A percentile compares a stretch with the other conserved stretches of the same genome.
Evolutionary conservation across 2,888 invertebrate species (phyloP).

Genomic region (Drosophila eohydei): DNA sequence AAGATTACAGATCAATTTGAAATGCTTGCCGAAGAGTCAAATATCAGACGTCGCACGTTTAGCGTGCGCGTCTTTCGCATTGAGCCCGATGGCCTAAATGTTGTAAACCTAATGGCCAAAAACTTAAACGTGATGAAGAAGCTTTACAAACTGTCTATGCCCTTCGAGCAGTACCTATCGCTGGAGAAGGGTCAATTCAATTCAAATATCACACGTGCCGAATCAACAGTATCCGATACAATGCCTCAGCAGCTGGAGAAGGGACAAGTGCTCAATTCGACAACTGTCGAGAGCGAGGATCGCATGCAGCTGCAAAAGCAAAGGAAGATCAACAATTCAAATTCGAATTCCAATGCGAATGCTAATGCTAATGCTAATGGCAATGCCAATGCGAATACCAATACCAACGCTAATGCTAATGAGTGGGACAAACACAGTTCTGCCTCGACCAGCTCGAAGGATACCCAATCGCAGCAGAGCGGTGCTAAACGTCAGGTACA

Average conservation of each 20-base stretch:
- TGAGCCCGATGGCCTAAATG: constrained; percentile 84
- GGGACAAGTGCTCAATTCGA: constrained; percentile 69
- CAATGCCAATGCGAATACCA: constrained; percentile 3
- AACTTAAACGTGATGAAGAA: constrained; percentile 87
- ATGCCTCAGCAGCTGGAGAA: constrained; percentile 40
- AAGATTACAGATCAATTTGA: constrained; percentile 86
- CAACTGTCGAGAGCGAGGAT: constrained; percentile 74
- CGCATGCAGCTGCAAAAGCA: constrained; percentile 58
- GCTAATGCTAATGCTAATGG: constrained; percentile 32
- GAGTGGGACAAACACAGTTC: constrained; percentile 84
- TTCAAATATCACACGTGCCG: constrained; percentile 45
- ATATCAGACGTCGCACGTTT: constrained; percentile 82
- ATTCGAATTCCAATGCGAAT: constrained; percentile 30
- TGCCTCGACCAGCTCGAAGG: constrained; percentile 76
- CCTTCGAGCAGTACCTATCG: constrained; percentile 83
- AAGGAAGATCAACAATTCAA: constrained; percentile 15
- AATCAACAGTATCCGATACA: constrained; percentile 48
- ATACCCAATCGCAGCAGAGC: constrained; percentile 63
- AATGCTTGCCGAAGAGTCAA: constrained; percentile 88
- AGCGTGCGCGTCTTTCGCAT: constrained; percentile 84
- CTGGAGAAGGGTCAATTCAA: constrained; percentile 84
- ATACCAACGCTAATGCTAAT: constrained; percentile 9
- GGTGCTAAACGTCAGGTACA: constrained; percentile 48
- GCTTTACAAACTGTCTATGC: constrained; percentile 85
- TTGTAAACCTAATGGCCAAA: constrained; percentile 82